Evolutionary conservation across 2,888 invertebrate species (phyloP).

Genomic region (Pyrgus malvae): DNA sequence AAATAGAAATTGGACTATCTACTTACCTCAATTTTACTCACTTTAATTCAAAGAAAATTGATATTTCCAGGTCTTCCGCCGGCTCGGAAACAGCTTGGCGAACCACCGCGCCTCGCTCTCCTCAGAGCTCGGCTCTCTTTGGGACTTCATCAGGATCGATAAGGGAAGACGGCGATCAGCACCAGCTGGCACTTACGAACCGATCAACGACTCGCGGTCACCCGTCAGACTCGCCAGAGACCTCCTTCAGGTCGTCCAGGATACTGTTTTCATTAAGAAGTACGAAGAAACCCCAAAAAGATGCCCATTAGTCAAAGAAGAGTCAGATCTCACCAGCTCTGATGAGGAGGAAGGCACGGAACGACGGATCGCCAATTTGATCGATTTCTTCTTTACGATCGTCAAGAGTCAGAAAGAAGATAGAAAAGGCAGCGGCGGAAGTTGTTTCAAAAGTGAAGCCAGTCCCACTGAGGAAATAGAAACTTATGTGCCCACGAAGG

Average conservation of each 20-base stretch:
- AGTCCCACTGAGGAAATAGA: slow-evolving; percentile 57
- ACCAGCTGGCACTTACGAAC: slow-evolving; percentile 55
- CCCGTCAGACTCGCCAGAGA: slow-evolving; percentile 69
- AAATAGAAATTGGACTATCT: too few relatives aligned
- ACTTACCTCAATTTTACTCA: too few relatives aligned
- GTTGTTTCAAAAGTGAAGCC: slow-evolving; percentile 68
- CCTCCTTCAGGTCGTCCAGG: slow-evolving; percentile 71
- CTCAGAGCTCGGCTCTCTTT: slow-evolving; percentile 69
- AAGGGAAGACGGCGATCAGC: slow-evolving; percentile 62
- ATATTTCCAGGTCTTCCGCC: slow-evolving; percentile 66
- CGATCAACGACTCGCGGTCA: slow-evolving; percentile 55
- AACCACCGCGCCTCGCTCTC: slow-evolving; percentile 72
- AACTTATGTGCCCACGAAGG: slow-evolving; percentile 50
- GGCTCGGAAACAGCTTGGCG: slow-evolving; percentile 66
- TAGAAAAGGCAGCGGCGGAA: slow-evolving; percentile 66
- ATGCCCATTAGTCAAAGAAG: slow-evolving; percentile 71
- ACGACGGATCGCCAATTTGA: slow-evolving; percentile 68
- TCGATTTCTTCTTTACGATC: slow-evolving; percentile 77
- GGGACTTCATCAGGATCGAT: slow-evolving; percentile 70
- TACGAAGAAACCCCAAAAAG: slow-evolving; percentile 59
- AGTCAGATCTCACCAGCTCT: slow-evolving; percentile 64
- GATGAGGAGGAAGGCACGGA: slow-evolving; percentile 69
- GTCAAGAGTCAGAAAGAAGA: slow-evolving; percentile 74
- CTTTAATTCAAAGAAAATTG: too few relatives aligned
- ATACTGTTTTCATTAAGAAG: slow-evolving; percentile 64